A percentile compares a stretch with the other conserved stretches of the same genome.
Conservation (phyloP, 2,113 vertebrate genomes). For the Phyllostomus discolor region DNA sequence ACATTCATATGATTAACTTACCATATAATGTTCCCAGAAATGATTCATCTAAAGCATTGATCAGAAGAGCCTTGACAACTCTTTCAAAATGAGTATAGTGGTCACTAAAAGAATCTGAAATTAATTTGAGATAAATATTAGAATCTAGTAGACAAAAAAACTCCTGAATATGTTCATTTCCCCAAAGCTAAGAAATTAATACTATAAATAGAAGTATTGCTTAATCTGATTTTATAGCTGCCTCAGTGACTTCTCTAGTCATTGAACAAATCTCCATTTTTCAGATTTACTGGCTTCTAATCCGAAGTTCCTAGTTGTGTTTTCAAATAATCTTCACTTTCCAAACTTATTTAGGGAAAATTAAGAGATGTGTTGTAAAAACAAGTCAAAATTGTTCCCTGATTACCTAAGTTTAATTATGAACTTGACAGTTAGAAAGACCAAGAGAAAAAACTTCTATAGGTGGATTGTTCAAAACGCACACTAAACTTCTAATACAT, state of each 20-base stretch:
- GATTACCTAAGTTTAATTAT: neutral
- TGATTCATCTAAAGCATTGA: conserved; percentile 83
- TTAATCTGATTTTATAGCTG: neutral
- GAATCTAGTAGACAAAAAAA: neutral
- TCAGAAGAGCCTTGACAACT: conserved; percentile 87
- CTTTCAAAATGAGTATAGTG: conserved; percentile 84
- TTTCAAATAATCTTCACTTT: neutral
- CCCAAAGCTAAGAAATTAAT: neutral
- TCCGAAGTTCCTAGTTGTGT: neutral
- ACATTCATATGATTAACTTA: conserved; percentile 75
- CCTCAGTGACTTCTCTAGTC: neutral
- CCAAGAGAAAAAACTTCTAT: neutral
- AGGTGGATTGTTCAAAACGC: neutral
- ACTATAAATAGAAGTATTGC: neutral
- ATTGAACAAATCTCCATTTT: conserved; percentile 17
- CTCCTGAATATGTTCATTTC: neutral
- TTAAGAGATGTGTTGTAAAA: neutral
- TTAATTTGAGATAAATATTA: conserved; percentile 64
- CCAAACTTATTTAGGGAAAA: neutral
- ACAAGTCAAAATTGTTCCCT: neutral
- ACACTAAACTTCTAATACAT: neutral
- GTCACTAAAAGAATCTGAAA: conserved; percentile 79
- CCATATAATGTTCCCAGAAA: conserved; percentile 87
- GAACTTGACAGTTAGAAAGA: neutral
- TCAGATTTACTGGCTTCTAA: neutral